Evolutionary conservation across 2,888 invertebrate species (phyloP).

Genomic region (Tenthredo mesomela): DNA sequence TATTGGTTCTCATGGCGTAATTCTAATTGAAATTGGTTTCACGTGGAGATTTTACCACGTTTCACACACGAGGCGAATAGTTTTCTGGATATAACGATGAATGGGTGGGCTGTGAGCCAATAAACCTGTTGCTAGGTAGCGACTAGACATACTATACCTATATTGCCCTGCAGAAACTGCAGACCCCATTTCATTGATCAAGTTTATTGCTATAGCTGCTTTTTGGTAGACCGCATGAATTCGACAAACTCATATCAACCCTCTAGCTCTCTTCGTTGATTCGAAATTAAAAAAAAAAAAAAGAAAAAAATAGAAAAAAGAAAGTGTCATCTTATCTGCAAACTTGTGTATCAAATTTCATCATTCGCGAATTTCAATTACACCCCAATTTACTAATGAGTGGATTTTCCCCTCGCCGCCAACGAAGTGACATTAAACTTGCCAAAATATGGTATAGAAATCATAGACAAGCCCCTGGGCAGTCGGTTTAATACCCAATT

Average conservation of each 20-base stretch:
- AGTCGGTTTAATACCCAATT: background rate
- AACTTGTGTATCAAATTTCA: too few relatives aligned
- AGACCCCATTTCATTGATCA: background rate
- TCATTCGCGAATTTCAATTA: background rate
- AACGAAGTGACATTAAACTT: background rate
- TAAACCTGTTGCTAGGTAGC: slow-evolving; percentile 19
- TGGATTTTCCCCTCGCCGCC: background rate
- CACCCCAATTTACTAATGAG: background rate
- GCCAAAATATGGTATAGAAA: background rate
- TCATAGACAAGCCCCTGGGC: background rate
- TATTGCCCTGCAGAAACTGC: background rate
- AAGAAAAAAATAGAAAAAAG: too few relatives aligned
- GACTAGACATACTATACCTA: background rate
- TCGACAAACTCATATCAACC: too few relatives aligned
- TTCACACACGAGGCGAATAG: background rate
- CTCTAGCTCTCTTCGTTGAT: too few relatives aligned
- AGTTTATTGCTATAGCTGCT: background rate
- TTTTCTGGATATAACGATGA: slow-evolving; percentile 1
- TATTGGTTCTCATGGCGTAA: background rate
- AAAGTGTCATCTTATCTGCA: too few relatives aligned
- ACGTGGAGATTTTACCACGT: background rate
- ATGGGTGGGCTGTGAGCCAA: slow-evolving; percentile 11
- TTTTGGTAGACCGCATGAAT: too few relatives aligned
- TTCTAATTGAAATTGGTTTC: background rate
- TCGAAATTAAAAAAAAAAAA: too few relatives aligned